phyloP scores from a whole-genome alignment of 2,888 invertebrate species.

The Anaspis maculata region DNA sequence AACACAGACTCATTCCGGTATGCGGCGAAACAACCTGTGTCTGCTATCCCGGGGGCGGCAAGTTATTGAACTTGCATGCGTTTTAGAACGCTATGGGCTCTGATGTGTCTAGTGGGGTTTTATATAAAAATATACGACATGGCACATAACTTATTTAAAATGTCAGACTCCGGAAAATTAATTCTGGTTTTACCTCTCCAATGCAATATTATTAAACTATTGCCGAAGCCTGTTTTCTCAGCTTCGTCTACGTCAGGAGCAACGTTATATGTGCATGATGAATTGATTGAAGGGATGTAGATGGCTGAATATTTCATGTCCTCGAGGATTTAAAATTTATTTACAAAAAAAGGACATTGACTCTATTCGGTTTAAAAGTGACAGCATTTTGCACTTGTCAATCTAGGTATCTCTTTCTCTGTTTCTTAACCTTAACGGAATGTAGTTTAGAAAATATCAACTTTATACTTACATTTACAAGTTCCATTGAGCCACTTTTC shows the following conservation, averaged over 20 bases:
- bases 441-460: no score
- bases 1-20: not conserved
- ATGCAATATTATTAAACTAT: constrained; percentile 33
- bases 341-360: no score
- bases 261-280: constrained; percentile 30
- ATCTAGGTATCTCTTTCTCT: no score
- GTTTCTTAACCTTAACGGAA: no score
- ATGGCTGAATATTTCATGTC: no score
- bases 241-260: constrained; percentile 31
- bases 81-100: constrained; percentile 9
- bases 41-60: not conserved
- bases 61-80: constrained; percentile 4
- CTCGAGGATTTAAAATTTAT: constrained; percentile 4
- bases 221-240: constrained; percentile 29
- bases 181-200: constrained; percentile 32
- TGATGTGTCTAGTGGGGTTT: constrained; percentile 29
- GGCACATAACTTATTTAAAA: constrained; percentile 38
- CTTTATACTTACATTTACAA: no score
- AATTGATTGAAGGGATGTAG: no score
- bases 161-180: constrained; percentile 37
- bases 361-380: no score
- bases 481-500: no score
- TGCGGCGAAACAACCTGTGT: not conserved
- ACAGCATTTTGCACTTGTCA: no score
- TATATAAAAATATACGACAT: constrained; percentile 39